phyloP scores from a whole-genome alignment of 2,888 invertebrate species.

The Tetramorium bicarinatum region DNA sequence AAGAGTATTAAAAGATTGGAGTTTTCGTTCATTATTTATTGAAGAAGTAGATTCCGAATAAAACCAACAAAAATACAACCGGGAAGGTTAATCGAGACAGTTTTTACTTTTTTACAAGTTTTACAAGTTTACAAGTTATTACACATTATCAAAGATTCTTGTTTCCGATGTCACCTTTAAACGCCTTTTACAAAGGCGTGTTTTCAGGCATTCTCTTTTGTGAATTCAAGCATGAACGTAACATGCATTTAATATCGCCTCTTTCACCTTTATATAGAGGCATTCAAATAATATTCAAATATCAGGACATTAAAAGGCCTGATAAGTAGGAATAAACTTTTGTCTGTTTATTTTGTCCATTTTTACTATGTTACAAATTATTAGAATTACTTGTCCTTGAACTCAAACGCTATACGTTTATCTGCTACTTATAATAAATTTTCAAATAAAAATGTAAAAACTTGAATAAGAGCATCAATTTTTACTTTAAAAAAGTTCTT shows the following conservation, averaged over 20 bases:
- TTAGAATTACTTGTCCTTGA: not conserved
- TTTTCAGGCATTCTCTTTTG: not conserved
- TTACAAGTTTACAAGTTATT: not conserved
- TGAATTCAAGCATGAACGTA: not conserved
- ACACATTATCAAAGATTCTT: not conserved
- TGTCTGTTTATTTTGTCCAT: not conserved
- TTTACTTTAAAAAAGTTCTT: not conserved
- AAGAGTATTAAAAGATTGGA: not conserved
- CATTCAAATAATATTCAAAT: not conserved
- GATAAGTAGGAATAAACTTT: not conserved
- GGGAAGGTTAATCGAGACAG: not conserved
- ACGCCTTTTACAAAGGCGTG: not conserved
- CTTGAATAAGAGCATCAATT: not conserved
- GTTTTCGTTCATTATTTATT: not conserved
- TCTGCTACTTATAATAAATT: not conserved
- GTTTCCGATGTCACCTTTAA: not conserved
- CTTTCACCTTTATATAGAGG: not conserved
- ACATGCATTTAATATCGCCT: slow-evolving; percentile 7
- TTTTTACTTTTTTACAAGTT: not conserved
- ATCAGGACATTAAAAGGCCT: not conserved
- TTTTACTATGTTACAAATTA: not conserved
- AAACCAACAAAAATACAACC: not conserved
- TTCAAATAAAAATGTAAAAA: not conserved
- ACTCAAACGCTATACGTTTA: not conserved
- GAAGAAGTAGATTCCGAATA: not conserved